Evolutionary conservation across 2,113 vertebrate species (phyloP).

Genomic region (Bostrychus sinensis): DNA sequence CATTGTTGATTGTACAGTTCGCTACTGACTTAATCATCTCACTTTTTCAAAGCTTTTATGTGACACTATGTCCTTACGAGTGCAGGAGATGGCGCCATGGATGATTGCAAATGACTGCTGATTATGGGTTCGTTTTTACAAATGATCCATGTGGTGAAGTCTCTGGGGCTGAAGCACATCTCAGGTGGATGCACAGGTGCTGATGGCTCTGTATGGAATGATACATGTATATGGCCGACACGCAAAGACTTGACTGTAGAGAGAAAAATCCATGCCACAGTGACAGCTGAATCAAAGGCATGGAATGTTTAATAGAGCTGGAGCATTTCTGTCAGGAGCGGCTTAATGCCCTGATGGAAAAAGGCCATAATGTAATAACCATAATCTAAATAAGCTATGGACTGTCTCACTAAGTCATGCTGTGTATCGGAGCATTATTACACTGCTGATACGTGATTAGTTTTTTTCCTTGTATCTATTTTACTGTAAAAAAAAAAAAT

Average conservation of each 20-base stretch:
- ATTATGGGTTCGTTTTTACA: too few relatives aligned
- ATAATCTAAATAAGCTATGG: slow-evolving; percentile 16
- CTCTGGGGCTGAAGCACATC: not conserved
- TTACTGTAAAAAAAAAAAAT: too few relatives aligned
- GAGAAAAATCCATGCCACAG: slow-evolving; percentile 4
- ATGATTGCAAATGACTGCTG: too few relatives aligned
- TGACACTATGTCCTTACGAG: too few relatives aligned
- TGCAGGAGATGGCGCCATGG: too few relatives aligned
- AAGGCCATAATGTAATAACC: slow-evolving; percentile 23
- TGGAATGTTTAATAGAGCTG: slow-evolving; percentile 14
- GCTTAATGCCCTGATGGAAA: slow-evolving; percentile 13
- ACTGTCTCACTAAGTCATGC: slow-evolving; percentile 22
- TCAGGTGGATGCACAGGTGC: slow-evolving; percentile 32
- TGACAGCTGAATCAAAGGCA: slow-evolving; percentile 7
- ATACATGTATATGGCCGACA: not conserved
- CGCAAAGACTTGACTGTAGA: slow-evolving; percentile 13
- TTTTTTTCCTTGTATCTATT: not conserved
- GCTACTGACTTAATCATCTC: too few relatives aligned
- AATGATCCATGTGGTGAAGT: too few relatives aligned
- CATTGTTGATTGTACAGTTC: too few relatives aligned
- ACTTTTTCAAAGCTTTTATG: too few relatives aligned
- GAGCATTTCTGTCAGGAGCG: slow-evolving; percentile 5
- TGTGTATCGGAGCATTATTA: not conserved
- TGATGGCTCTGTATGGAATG: not conserved
- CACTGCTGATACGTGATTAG: too few relatives aligned